Evolutionary conservation across 2,113 vertebrate species (phyloP).

Genomic region (Thalassarche chlororhynchos): DNA sequence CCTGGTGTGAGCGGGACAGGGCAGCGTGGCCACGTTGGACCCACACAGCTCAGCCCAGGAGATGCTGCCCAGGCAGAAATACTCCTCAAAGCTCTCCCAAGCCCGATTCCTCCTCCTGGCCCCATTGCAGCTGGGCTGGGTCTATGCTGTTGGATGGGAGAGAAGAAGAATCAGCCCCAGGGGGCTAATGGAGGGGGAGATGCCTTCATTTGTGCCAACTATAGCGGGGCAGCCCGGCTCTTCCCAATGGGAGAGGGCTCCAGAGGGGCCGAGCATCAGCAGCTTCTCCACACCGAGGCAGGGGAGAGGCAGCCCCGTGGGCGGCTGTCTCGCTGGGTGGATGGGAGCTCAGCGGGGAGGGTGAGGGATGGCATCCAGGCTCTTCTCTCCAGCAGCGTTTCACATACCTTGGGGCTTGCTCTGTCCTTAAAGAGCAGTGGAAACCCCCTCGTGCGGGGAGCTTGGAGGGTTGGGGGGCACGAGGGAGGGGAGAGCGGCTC

Average conservation of each 20-base stretch:
- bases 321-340: neutral
- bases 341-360: neutral
- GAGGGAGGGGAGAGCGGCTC: neutral
- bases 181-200: neutral
- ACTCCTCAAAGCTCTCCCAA: neutral
- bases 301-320: neutral
- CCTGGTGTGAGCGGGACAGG: rapidly evolving
- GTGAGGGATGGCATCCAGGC: neutral
- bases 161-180: neutral
- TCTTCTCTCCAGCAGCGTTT: conserved; percentile 6
- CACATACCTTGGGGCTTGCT: neutral
- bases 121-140: neutral
- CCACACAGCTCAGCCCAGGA: neutral
- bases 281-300: neutral
- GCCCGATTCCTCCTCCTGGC: neutral
- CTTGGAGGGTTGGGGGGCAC: neutral
- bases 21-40: rapidly evolving
- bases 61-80: neutral
- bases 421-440: neutral
- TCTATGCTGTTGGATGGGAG: neutral
- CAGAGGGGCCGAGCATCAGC: neutral
- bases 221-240: neutral
- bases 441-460: neutral
- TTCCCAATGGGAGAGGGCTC: neutral
- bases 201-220: neutral